Base-by-base conservation (phyloP, 2,113 vertebrate species). In the Poeciliopsis turrubarensis region DNA sequence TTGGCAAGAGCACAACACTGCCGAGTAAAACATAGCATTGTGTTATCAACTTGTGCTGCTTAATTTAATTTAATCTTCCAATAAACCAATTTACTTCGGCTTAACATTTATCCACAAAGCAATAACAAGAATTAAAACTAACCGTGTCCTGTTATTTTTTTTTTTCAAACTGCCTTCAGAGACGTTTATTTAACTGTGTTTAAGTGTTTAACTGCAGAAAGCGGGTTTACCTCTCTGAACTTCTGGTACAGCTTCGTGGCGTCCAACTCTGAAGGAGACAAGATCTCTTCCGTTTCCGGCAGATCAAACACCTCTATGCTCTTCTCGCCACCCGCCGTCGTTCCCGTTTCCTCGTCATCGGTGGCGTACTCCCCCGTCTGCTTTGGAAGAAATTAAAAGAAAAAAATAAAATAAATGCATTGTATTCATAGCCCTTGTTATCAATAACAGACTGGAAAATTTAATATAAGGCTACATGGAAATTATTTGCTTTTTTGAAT, bases 301-400 rank as follows among this genome's bases (percentile, higher is more conserved):
- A 98, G 93, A 85, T 99, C 97, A 0, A 98, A 99, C 79, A 99
- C 98, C 85, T 99, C 98, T 72, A 99, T 98, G 87, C 93, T 96
- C 93, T 97, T 96, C 82, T 97, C 96, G 32, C 92, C 87, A 57
- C 93, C 94, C 75, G 91, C 92, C 4, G 93, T 82, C 7, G 95
- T 93, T 60, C 95, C 96, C 14, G 91, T 94, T 34, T 97, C 96
- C 63, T 99, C 98, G 64, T 99, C 98, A 68, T 99, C 98, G 4
- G 97, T 99, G 77, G 97, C 98, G 75, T 99, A 99, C 92, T 99
- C 98, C 78, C 98, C 98, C 39, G 98, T 99, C 96, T 99, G 94
- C 92, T 93, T 86, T 83, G 86, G 47, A 90, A 29, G 60, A 5
- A 73, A 72, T 47, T 90, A 26, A 74, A 2, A 66, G 41, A 61